Evolutionary conservation across 2,888 invertebrate genomes (phyloP).

Genomic region (Cephus sareptanus): DNA sequence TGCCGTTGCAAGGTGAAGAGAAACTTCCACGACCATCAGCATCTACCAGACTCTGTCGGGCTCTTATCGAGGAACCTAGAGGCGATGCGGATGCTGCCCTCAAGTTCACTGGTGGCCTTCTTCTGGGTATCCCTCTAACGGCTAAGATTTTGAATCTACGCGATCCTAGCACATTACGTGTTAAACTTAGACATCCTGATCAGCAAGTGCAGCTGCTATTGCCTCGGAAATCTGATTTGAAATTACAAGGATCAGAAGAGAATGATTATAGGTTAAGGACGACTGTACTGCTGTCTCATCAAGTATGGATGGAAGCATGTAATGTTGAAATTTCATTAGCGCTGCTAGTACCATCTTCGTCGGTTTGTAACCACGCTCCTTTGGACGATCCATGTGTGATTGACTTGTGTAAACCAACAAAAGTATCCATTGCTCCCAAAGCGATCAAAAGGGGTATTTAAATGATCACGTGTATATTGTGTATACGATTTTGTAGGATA

Average conservation of each 20-base stretch:
- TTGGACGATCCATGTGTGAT: conserved; percentile 72
- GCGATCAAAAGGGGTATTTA: conserved; percentile 85
- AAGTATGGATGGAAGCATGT: conserved; percentile 93
- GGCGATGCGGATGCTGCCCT: conserved; percentile 84
- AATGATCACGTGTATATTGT: background rate
- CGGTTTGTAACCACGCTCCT: conserved; percentile 65
- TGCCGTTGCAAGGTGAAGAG: conserved; percentile 68
- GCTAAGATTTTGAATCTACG: conserved; percentile 86
- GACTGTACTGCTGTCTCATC: conserved; percentile 89
- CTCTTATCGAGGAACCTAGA: conserved; percentile 85
- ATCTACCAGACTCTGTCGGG: conserved; percentile 81
- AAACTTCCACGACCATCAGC: conserved; percentile 56
- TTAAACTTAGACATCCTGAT: conserved; percentile 93
- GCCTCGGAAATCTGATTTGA: conserved; percentile 82
- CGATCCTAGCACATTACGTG: conserved; percentile 78
- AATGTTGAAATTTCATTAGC: conserved; percentile 89
- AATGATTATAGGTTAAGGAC: conserved; percentile 79
- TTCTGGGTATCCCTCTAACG: conserved; percentile 87
- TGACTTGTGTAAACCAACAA: conserved; percentile 87
- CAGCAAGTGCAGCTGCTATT: conserved; percentile 86
- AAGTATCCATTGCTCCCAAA: conserved; percentile 89
- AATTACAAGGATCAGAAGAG: conserved; percentile 72
- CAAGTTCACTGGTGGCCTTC: conserved; percentile 93
- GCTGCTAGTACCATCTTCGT: conserved; percentile 76
- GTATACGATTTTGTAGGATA: background rate